Conservation (phyloP, 2,888 invertebrate genomes). For the Cataglyphis albicans region DNA sequence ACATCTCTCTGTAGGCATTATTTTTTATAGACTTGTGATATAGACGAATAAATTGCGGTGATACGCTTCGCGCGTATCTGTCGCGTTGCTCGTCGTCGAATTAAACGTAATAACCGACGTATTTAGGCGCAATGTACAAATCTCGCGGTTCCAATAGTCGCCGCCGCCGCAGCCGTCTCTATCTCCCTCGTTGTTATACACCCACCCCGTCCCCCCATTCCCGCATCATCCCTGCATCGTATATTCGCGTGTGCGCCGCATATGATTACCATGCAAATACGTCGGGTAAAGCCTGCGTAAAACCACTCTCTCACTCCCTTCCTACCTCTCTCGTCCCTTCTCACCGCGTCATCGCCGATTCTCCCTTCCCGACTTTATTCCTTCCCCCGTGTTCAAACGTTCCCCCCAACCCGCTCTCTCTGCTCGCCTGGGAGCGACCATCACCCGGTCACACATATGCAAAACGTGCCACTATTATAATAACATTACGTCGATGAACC, state of each 20-base stretch:
- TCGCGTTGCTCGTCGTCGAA: slow-evolving; percentile 62
- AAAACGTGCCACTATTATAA: slow-evolving; percentile 84
- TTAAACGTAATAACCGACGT: slow-evolving; percentile 82
- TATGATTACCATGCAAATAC: slow-evolving; percentile 85
- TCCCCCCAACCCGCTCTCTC: slow-evolving; percentile 19
- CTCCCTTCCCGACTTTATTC: slow-evolving; percentile 37
- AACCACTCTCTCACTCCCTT: slow-evolving; percentile 53
- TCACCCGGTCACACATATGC: slow-evolving; percentile 81
- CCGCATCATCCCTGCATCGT: slow-evolving; percentile 63
- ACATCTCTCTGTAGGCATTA: slow-evolving; percentile 6
- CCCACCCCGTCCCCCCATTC: slow-evolving; percentile 47
- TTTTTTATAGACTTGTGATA: slow-evolving; percentile 33
- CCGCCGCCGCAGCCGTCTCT: slow-evolving; percentile 56
- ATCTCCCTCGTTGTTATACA: background rate
- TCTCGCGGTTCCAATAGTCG: slow-evolving; percentile 76
- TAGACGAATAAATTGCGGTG: slow-evolving; percentile 42
- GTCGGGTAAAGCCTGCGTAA: slow-evolving; percentile 75
- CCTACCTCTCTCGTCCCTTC: background rate
- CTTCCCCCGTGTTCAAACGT: background rate
- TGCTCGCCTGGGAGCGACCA: slow-evolving; percentile 35
- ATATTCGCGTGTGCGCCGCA: slow-evolving; percentile 75
- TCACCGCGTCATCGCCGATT: slow-evolving; percentile 14
- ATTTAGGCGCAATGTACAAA: slow-evolving; percentile 80
- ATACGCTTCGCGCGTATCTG: slow-evolving; percentile 46
- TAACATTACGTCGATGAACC: slow-evolving; percentile 85